Evolutionary conservation across 2,888 invertebrate species (phyloP).

Genomic region (Caenorhabditis sinica): DNA sequence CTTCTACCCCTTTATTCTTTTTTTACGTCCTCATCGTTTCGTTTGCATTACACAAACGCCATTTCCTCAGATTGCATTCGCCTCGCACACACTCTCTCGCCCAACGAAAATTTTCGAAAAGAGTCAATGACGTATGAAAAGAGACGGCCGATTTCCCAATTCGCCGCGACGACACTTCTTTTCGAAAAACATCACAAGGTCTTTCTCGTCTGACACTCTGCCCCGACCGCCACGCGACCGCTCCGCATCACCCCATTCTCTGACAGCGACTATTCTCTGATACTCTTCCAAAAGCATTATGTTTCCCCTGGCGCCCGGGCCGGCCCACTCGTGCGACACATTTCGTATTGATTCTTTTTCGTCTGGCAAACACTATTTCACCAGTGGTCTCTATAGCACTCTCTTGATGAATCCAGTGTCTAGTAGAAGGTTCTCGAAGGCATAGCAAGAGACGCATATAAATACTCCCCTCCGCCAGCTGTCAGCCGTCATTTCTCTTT

Average conservation of each 20-base stretch:
- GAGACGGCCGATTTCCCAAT: conserved; percentile 23
- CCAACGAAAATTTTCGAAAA: conserved; percentile 41
- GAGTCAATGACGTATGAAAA: conserved; percentile 31
- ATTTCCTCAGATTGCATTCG: background rate
- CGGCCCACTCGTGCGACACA: conserved; percentile 41
- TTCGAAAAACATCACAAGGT: conserved; percentile 36
- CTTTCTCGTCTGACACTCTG: conserved; percentile 28
- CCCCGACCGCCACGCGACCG: conserved; percentile 15
- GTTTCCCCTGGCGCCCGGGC: conserved; percentile 7
- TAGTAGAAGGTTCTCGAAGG: conserved; percentile 50
- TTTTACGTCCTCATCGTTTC: background rate
- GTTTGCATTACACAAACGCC: conserved; percentile 6
- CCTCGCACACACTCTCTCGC: background rate
- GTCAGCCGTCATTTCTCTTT: conserved; percentile 20
- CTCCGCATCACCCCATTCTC: background rate
- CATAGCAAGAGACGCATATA: conserved; percentile 38
- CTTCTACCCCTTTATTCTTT: background rate
- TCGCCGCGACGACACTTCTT: conserved; percentile 21
- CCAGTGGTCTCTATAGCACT: conserved; percentile 1
- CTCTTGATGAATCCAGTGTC: conserved; percentile 14
- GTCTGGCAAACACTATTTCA: conserved; percentile 18
- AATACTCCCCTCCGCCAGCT: conserved; percentile 29
- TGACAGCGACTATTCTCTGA: background rate
- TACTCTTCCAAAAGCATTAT: background rate
- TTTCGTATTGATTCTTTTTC: conserved; percentile 17